Evolutionary conservation across 2,113 vertebrate species (phyloP).

Genomic region (Ophthalmolycus amberensis): DNA sequence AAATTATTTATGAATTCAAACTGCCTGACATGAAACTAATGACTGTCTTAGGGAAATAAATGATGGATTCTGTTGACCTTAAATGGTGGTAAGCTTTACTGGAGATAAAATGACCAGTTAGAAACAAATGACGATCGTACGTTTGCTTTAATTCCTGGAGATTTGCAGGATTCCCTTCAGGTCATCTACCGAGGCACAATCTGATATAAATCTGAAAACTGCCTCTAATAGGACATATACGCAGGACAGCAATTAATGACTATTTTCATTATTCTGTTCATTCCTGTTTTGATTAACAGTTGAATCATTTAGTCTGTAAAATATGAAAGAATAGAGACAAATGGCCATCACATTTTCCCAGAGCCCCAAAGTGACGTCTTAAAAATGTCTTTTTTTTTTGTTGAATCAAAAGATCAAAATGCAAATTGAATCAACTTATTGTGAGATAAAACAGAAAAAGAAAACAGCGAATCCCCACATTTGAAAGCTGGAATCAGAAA

Average conservation of each 20-base stretch:
- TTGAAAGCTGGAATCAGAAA: not conserved
- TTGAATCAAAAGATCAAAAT: not conserved
- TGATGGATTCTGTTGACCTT: not conserved
- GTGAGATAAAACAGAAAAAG: not conserved
- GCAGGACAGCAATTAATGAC: not conserved
- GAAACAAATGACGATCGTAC: not conserved
- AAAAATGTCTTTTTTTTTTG: not conserved
- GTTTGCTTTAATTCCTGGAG: slow-evolving; percentile 18
- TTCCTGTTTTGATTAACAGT: not conserved
- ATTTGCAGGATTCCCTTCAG: not conserved
- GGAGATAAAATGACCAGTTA: not conserved
- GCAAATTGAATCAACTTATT: not conserved
- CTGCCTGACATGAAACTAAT: slow-evolving; percentile 34
- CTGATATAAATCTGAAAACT: not conserved
- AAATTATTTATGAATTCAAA: slow-evolving; percentile 62
- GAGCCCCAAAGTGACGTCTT: not conserved
- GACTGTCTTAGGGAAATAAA: slow-evolving; percentile 15
- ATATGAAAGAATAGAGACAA: not conserved
- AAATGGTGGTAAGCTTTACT: not conserved
- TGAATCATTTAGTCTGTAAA: not conserved
- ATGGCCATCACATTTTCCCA: not conserved
- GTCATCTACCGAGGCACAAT: not conserved
- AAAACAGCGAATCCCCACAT: not conserved
- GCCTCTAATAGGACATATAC: not conserved
- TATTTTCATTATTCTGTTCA: not conserved